Conservation (phyloP, 2,797 vertebrate genomes). For the Chaetophractus vellerosus region DNA sequence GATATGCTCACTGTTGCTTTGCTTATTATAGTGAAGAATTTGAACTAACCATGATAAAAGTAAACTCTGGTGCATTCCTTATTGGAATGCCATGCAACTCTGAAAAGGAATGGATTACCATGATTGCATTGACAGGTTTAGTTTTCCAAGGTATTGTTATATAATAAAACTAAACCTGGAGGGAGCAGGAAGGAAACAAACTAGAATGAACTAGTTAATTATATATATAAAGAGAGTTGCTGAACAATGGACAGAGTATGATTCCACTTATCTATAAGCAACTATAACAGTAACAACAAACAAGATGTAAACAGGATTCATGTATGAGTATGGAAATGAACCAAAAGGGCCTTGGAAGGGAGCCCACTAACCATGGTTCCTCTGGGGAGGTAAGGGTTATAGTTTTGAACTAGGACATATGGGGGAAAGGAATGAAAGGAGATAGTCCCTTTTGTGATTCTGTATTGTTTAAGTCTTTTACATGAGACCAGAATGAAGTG, state of each 20-base stretch:
- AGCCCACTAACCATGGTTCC: too few relatives aligned
- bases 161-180: too few relatives aligned
- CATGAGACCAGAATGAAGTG: neutral
- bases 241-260: neutral
- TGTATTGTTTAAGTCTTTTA: slow-evolving; percentile 18
- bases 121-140: neutral
- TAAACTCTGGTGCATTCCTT: neutral
- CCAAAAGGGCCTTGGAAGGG: neutral
- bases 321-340: neutral
- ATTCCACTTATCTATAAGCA: neutral
- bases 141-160: neutral
- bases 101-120: neutral
- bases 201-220: too few relatives aligned
- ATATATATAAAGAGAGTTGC: neutral
- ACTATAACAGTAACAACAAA: neutral
- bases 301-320: neutral
- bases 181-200: too few relatives aligned
- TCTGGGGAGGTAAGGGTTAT: neutral
- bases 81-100: neutral
- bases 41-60: neutral
- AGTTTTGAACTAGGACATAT: neutral
- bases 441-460: neutral
- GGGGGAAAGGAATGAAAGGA: neutral
- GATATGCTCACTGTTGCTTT: neutral
- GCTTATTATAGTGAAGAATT: neutral